These are phyloP conservation scores for Sylvilagus floridanus DNA, from an alignment of 2,797 vertebrate species.

Conservation along the genomic window DNA sequence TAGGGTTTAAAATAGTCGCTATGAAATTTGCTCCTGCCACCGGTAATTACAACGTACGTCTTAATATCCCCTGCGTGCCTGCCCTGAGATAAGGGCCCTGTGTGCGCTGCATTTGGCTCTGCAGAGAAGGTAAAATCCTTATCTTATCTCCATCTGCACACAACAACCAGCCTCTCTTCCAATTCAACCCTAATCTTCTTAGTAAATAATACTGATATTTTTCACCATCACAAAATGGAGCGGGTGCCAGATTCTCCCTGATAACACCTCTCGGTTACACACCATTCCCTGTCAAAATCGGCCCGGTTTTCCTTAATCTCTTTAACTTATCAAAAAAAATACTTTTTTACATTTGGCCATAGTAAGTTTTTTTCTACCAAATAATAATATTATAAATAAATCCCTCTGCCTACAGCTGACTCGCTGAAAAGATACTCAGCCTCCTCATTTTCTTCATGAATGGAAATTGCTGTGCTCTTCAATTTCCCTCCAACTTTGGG, in stretches of 20 bases:
- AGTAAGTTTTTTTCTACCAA: conserved; percentile 88
- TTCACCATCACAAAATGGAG: conserved; percentile 93
- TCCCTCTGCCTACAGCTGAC: conserved; percentile 87
- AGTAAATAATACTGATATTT: conserved; percentile 99
- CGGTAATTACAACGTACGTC: conserved; percentile 98
- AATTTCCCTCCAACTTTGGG: conserved; percentile 84
- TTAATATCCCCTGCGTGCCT: conserved; percentile 95
- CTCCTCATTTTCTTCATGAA: conserved; percentile 80
- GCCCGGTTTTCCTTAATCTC: conserved; percentile 92
- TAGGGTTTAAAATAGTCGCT: conserved; percentile 91
- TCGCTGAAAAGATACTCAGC: conserved; percentile 85
- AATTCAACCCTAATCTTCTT: conserved; percentile 99
- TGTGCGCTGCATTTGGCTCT: conserved; percentile 89
- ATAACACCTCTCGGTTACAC: conserved; percentile 95
- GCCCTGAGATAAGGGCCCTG: conserved; percentile 93
- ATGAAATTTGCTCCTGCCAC: conserved; percentile 97
- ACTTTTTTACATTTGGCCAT: conserved; percentile 89
- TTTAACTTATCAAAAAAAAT: conserved; percentile 91
- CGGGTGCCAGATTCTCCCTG: conserved; percentile 91
- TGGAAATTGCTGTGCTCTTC: conserved; percentile 84
- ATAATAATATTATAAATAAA: conserved; percentile 91
- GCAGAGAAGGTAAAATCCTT: conserved; percentile 92
- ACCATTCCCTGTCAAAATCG: conserved; percentile 92
- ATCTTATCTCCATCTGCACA: conserved; percentile 99
- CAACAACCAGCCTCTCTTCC: conserved; percentile 98